Evolutionary conservation across 2,888 invertebrate species (phyloP).

Genomic region (Phalera bucephala): DNA sequence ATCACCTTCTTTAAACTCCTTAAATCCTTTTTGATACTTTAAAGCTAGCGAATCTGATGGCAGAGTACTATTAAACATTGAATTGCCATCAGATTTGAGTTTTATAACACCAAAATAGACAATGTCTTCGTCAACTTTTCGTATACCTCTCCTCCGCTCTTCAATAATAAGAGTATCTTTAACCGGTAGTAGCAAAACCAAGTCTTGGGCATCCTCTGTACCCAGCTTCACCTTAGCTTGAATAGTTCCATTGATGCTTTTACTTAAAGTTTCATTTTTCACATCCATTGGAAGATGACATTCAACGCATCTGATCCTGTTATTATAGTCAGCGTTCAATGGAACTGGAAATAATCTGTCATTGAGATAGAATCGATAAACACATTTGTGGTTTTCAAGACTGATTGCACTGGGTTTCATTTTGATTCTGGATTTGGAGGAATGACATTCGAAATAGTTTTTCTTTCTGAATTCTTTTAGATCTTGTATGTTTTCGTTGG

Average conservation of each 20-base stretch:
- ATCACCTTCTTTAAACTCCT: constrained; percentile 33
- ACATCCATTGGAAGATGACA: constrained; percentile 69
- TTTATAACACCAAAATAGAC: constrained; percentile 70
- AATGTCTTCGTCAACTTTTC: constrained; percentile 37
- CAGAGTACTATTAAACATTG: constrained; percentile 49
- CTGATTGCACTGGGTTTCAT: constrained; percentile 41
- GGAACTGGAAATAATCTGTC: constrained; percentile 82
- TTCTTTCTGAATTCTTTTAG: constrained; percentile 78
- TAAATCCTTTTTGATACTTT: constrained; percentile 70
- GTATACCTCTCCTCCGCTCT: constrained; percentile 49
- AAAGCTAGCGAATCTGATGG: constrained; percentile 66
- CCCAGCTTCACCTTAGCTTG: constrained; percentile 68
- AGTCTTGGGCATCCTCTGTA: constrained; percentile 47
- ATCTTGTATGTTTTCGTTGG: constrained; percentile 38
- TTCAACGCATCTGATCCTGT: constrained; percentile 73
- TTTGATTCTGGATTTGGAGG: constrained; percentile 61
- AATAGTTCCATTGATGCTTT: constrained; percentile 61
- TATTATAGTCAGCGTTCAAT: constrained; percentile 64
- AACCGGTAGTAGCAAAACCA: constrained; percentile 61
- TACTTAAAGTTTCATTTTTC: constrained; percentile 20
- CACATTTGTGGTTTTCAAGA: constrained; percentile 68
- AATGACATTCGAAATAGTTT: constrained; percentile 85
- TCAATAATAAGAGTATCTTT: constrained; percentile 62
- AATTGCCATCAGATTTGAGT: constrained; percentile 53
- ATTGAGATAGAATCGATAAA: constrained; percentile 82